Percentiles rank a stretch among this genome's conserved stretches.
Evolutionary conservation across 1,140 invertebrate genomes (phyloP).

Genomic region (Harlomillsia oculata): DNA sequence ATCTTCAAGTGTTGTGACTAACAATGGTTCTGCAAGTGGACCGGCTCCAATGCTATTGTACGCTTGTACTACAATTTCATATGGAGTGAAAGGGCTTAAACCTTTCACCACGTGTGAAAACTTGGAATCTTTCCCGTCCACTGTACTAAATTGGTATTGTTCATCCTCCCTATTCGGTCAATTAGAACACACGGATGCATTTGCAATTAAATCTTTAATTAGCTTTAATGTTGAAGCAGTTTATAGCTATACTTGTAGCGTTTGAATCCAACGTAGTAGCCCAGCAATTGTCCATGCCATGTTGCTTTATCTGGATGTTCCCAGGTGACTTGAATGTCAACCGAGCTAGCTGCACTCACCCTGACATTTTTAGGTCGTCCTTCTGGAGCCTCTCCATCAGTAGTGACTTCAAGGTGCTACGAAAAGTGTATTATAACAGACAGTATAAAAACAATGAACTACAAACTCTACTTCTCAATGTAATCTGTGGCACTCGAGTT

Average conservation of each 20-base stretch:
- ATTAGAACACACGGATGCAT: background rate
- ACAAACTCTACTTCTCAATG: too few species aligned
- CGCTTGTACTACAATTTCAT: slow-evolving; percentile 40
- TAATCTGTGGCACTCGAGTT: too few species aligned
- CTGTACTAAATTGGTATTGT: slow-evolving; percentile 31
- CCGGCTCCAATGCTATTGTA: slow-evolving; percentile 48
- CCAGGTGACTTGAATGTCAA: slow-evolving; percentile 31
- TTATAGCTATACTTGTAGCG: slow-evolving; percentile 23
- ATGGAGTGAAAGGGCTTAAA: slow-evolving; percentile 39
- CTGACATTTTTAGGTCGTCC: slow-evolving; percentile 19
- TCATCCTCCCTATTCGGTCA: slow-evolving; percentile 19
- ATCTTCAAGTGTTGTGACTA: slow-evolving; percentile 69
- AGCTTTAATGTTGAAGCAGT: too few species aligned
- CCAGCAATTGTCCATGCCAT: slow-evolving; percentile 25
- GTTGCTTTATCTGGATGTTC: slow-evolving; percentile 12
- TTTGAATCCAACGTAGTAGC: slow-evolving; percentile 32
- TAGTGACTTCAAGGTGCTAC: slow-evolving; percentile 36
- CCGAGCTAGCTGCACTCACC: slow-evolving; percentile 24
- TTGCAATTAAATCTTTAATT: too few species aligned
- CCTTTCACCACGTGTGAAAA: slow-evolving; percentile 29
- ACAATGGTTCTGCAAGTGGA: slow-evolving; percentile 61
- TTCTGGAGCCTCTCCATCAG: slow-evolving; percentile 34
- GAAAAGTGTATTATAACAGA: background rate
- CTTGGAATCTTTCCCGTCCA: slow-evolving; percentile 23
- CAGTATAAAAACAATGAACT: background rate